Conservation (phyloP, 53 echinoderm and acorn worm genomes). For the Patiria pectinifera region DNA sequence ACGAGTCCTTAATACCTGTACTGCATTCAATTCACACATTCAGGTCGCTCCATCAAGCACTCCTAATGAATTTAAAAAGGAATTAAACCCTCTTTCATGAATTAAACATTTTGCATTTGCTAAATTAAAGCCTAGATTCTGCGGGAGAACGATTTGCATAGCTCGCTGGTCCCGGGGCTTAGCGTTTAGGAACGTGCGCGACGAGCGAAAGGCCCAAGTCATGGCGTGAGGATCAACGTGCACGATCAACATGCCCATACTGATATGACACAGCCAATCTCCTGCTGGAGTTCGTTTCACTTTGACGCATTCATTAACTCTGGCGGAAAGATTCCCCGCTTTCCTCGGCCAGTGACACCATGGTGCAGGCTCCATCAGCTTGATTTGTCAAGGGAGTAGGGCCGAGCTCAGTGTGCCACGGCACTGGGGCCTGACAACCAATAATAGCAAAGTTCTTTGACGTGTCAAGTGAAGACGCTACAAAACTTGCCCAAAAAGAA, state of each 20-base stretch:
- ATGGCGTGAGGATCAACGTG: conserved; percentile 32
- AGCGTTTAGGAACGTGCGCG: conserved; percentile 18
- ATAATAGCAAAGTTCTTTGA: conserved; percentile 66
- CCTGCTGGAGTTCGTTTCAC: conserved; percentile 58
- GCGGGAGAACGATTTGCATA: conserved; percentile 42
- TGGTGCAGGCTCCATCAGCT: conserved; percentile 61
- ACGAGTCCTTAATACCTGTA: conserved; percentile 40
- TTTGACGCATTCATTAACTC: conserved; percentile 65
- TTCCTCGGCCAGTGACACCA: conserved; percentile 55
- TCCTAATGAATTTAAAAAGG: conserved; percentile 63
- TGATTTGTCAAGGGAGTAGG: conserved; percentile 73
- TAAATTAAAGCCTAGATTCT: conserved; percentile 64
- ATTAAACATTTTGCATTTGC: conserved; percentile 65
- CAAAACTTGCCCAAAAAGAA: conserved; percentile 50
- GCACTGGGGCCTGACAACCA: conserved; percentile 41
- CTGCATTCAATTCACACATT: conserved; percentile 63
- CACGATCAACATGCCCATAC: conserved; percentile 63
- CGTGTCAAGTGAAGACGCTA: conserved; percentile 64
- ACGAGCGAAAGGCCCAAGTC: not conserved
- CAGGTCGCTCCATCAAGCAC: conserved; percentile 57
- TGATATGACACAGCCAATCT: conserved; percentile 65
- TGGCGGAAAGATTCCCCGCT: conserved; percentile 55
- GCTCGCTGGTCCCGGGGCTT: conserved; percentile 10
- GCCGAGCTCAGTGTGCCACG: conserved; percentile 54
- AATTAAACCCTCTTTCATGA: conserved; percentile 54